Evolutionary conservation across 1,140 invertebrate genomes (phyloP), one percentile per base, ranked within the genome.

Genomic region (Drosophila trapezifrons): DNA sequence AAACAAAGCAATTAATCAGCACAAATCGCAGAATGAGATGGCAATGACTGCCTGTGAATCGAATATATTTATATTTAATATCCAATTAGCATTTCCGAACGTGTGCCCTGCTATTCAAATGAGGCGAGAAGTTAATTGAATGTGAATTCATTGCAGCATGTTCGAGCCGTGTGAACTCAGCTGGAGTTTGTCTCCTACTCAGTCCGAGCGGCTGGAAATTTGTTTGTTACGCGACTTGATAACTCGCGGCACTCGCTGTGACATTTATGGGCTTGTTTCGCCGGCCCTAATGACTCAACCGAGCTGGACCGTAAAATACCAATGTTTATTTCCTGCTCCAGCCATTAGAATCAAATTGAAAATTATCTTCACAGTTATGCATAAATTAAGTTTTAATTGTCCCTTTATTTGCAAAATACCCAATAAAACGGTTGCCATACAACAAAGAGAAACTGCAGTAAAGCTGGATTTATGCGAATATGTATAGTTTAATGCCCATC

Each of bases 1-100:
- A 78, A 85, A 86, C 82, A 87, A 86, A 82, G 58, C 83, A 82
- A 86, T 86, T 87, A 86, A 86, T 87, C 76, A 82, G 82, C 67
- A 37, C 29, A 60, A 77, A 55, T 60, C 45, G 15, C 29, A 7
- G 10, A 32, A 32, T 32, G 37, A 60, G 47, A 76, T 38, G 38
- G 55, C 57, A 80, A 66, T 65, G 56, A 80, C 72, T 63, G 63
- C 47, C 46, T 75, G 72, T 65, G 51, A 75, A 37, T 45, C 52
- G 71, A 52, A 75, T 75, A 65, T 65, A 56, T 75, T 64, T 51
- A n/a, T 66, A 66, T 71, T 70, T 71, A 71, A 71, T 71, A 71
- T 58, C 35, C 35, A 47, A 71, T 71, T 71, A 71, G 65, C 69
- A 71, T 71, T 49, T 71, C 43, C 65, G 69, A 71, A 51, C 57